These are phyloP conservation scores for Prionailurus viverrinus DNA, from an alignment of 2,113 vertebrate genomes.

Conservation along the genomic window DNA sequence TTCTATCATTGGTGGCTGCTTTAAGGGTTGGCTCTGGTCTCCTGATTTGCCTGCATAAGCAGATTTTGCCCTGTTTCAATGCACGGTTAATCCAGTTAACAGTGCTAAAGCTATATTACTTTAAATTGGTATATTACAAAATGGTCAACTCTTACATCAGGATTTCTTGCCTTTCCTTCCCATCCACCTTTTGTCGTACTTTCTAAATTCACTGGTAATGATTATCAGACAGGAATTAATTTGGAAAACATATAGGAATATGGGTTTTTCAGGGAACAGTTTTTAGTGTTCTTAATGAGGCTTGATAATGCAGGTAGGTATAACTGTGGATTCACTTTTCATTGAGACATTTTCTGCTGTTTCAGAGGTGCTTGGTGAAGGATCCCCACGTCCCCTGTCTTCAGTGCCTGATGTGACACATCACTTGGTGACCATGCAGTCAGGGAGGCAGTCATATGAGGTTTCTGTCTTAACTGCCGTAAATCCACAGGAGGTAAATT, in stretches of 20 bases:
- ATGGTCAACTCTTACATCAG: background rate
- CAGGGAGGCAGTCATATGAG: constrained; percentile 88
- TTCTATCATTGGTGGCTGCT: background rate
- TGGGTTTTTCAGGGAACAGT: constrained; percentile 27
- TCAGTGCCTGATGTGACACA: constrained; percentile 89
- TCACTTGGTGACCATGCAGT: constrained; percentile 91
- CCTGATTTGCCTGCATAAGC: background rate
- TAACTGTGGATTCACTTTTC: constrained; percentile 50
- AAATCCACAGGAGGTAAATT: constrained; percentile 81
- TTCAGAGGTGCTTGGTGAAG: constrained; percentile 84
- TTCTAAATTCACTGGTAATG: constrained; percentile 30
- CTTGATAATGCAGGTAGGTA: constrained; percentile 30
- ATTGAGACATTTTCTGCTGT: constrained; percentile 65
- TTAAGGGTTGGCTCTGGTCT: background rate
- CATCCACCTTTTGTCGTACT: background rate
- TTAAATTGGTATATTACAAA: constrained; percentile 19
- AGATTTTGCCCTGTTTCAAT: background rate
- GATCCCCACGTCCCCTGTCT: constrained; percentile 67
- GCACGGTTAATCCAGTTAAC: background rate
- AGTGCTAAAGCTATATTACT: background rate
- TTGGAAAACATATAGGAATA: constrained; percentile 19
- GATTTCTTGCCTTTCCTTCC: constrained; percentile 39
- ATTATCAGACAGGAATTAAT: constrained; percentile 49
- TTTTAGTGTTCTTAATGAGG: constrained; percentile 18
- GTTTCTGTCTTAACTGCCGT: constrained; percentile 89